These are phyloP conservation scores for Psittacula derbiana DNA, from an alignment of 2,797 vertebrate genomes.

Conservation along the genomic window DNA sequence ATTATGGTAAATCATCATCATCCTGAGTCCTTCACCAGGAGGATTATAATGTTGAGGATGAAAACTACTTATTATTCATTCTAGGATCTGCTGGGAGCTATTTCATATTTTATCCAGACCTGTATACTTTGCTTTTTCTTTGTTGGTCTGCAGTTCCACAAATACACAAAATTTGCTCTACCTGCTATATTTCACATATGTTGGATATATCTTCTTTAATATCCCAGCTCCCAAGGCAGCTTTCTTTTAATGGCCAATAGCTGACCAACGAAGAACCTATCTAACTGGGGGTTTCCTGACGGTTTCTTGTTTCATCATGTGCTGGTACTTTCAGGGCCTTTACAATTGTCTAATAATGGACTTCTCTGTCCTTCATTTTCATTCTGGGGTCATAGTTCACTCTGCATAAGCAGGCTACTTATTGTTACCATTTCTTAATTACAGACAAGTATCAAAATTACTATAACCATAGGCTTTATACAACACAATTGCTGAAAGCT, in stretches of 20 bases:
- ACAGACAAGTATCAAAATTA: not conserved
- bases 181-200: rapidly evolving
- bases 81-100: not conserved
- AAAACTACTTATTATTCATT: not conserved
- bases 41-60: not conserved
- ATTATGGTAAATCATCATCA: not conserved
- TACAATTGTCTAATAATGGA: not conserved
- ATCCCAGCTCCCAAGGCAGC: rapidly evolving
- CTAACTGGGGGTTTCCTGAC: not conserved
- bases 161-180: not conserved
- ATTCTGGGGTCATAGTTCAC: not conserved
- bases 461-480: not conserved
- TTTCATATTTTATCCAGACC: not conserved
- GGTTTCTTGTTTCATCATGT: not conserved
- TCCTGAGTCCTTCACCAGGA: not conserved
- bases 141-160: not conserved
- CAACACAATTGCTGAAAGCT: not conserved
- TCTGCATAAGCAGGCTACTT: not conserved
- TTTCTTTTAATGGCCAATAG: not conserved
- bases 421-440: not conserved
- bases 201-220: not conserved
- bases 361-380: not conserved
- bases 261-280: not conserved
- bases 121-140: not conserved
- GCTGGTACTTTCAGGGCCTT: not conserved